phyloP scores from a whole-genome alignment of 2,113 vertebrate genomes.

The Odontesthes bonariensis region DNA sequence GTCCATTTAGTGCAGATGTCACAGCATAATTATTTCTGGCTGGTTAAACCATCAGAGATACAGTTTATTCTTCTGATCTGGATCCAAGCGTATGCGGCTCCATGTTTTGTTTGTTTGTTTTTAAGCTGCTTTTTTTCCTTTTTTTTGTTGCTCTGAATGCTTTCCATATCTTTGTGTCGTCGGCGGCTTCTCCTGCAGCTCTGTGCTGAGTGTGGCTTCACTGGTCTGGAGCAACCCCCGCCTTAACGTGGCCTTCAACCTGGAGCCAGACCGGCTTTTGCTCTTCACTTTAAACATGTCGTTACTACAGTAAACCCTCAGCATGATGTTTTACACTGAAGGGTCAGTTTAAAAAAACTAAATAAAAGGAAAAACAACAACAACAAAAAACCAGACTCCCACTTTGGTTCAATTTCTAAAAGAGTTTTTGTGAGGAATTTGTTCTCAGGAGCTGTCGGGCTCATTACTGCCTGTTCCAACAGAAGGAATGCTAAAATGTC shows the following conservation, averaged over 20 bases:
- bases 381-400: neutral
- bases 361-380: neutral
- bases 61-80: slow-evolving; percentile 9
- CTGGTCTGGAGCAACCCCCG: slow-evolving; percentile 44
- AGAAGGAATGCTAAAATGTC: neutral
- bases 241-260: slow-evolving; percentile 69
- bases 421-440: neutral
- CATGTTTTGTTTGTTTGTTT: neutral
- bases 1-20: too few relatives aligned
- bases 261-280: slow-evolving; percentile 37
- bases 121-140: neutral
- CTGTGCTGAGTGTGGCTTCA: slow-evolving; percentile 3
- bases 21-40: slow-evolving; percentile 28
- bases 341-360: neutral
- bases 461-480: slow-evolving; percentile 9
- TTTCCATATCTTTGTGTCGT: slow-evolving; percentile 9
- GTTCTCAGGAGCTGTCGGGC: slow-evolving; percentile 20
- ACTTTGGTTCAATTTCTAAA: neutral
- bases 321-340: neutral
- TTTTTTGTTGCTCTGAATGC: neutral
- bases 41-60: slow-evolving; percentile 7
- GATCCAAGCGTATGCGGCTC: slow-evolving; percentile 14
- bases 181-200: slow-evolving; percentile 22
- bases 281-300: slow-evolving; percentile 8
- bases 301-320: slow-evolving; percentile 6